Evolutionary conservation across 37 sponge, comb jelly and placozoan genomes (phyloP), one percentile per base, ranked within the genome.

Genomic region (Petrosia ficiformis): DNA sequence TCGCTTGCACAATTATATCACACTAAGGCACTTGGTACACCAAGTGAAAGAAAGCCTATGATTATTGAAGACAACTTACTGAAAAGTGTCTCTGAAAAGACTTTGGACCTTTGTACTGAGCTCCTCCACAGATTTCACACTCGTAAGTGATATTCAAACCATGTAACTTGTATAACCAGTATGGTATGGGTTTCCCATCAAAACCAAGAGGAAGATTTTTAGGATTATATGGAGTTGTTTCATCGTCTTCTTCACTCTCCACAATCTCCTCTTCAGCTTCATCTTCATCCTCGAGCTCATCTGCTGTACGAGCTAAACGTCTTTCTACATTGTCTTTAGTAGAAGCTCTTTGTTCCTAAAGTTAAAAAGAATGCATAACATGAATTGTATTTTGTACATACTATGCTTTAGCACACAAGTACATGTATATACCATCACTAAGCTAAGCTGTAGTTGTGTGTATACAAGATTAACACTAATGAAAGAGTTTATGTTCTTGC

Each of bases 181-280:
- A 98, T 0, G 99, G 99, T 16, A 98, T 98, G 24, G 99, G 99
- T 89, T 98, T 98, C 1, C 99, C 99, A 72, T 98, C 99, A 96
- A 96, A 98, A 48, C 96, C 99, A 60, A 98, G 87, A 24, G 97
- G 99, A 5, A 98, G 87, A 85, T 95, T 95, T 87, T 98, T 98
- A 0, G 99, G 99, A 61, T 98, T 98, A 75, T 98, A 98, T 24
- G 91, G 89, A 0, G 90, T 87, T 24, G 57, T 63, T 26, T 95
- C 94, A 11, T 89, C 95, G 14, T 95, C 99, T 3, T 91, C 95
- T 21, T 81, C 85, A 38, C 84, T 80, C 5, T 39, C 71, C 37
- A 78, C 85, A 24, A 78, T 84, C 57, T 76, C 86, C 44, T 76
- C 84, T 57, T 87, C 86, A 37, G 84, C 79, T 4, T 59, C 37